Evolutionary conservation across 2,113 vertebrate species (phyloP).

Genomic region (Melanostigma gelatinosum): DNA sequence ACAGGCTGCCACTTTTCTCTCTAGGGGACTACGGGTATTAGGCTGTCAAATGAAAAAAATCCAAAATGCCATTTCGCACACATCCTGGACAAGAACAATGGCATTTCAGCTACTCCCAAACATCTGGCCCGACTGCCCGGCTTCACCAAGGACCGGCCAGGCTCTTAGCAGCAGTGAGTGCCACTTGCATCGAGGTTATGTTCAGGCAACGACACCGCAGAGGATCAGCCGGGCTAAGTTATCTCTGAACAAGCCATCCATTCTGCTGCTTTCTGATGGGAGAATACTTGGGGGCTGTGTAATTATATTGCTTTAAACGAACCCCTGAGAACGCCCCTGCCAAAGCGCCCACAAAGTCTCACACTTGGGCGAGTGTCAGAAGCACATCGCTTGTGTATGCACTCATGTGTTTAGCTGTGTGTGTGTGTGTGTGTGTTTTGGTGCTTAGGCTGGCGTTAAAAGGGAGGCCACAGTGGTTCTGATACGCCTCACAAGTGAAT

Average conservation of each 20-base stretch:
- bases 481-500: slow-evolving; percentile 85
- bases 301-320: slow-evolving; percentile 84
- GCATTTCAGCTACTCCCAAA: slow-evolving; percentile 67
- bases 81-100: slow-evolving; percentile 67
- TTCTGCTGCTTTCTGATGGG: slow-evolving; percentile 82
- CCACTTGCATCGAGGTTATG: slow-evolving; percentile 68
- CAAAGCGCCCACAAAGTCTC: slow-evolving; percentile 81
- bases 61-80: slow-evolving; percentile 64
- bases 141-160: slow-evolving; percentile 58
- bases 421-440: slow-evolving; percentile 52
- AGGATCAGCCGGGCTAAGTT: slow-evolving; percentile 74
- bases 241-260: slow-evolving; percentile 81
- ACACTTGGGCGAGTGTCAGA: slow-evolving; percentile 81
- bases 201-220: slow-evolving; percentile 65
- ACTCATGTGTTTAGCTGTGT: slow-evolving; percentile 40
- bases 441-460: slow-evolving; percentile 80
- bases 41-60: slow-evolving; percentile 49
- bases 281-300: slow-evolving; percentile 80
- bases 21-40: slow-evolving; percentile 55
- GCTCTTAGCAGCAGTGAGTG: slow-evolving; percentile 60
- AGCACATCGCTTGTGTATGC: slow-evolving; percentile 62
- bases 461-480: slow-evolving; percentile 80
- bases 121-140: slow-evolving; percentile 74
- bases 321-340: slow-evolving; percentile 79
- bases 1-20: slow-evolving; percentile 52